Evolutionary conservation across 2,797 vertebrate species (phyloP), one percentile per base, ranked within the genome.

Genomic region (Trematomus bernacchii): DNA sequence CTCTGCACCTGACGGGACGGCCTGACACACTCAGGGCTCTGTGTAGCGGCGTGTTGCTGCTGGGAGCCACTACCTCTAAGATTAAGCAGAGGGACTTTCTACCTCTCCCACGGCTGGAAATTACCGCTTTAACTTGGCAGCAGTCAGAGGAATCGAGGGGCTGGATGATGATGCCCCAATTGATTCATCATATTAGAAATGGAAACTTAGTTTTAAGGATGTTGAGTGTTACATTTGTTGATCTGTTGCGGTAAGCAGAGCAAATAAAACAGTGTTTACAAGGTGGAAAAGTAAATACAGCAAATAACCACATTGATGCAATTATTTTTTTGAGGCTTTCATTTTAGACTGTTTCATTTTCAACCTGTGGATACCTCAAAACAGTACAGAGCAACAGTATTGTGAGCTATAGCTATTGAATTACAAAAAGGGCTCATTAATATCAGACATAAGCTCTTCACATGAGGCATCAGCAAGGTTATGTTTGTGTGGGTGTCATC

Each of bases 101-200:
- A 69, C 73, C 70, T 80, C 79, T 85, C 73, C 67, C 53, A 55
- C 40, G 68, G 71, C 82, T 44, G 62, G 74, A 91, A 86, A 80
- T 75, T 78, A 87, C 73, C 14, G 83, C 19, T 43, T 88, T 85
- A 85, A 83, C 76, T 87, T 90, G 84, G 83, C 83, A 77, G 73
- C 27, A 65, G 66, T 75, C 67, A 53, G 66, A 82, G 55, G 66
- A 70, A 76, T 79, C 68, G 72, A 74, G 19, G 69, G 67, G 18
- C 4, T 27, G 27, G 27, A 5, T 27, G 2, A 27, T 10, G n/a
- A 16, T 8, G 21, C 12, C 19, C 43, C 9, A 27, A 48, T 48
- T 27, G 30, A 62, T 62, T 76, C 30, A 33, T 51, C n/a, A 42
- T 23, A 10, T 12, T 21, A 51, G 13, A 64, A 64, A 47, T 46